Percentiles rank a stretch among this genome's conserved stretches.
Conservation (phyloP, 2,797 vertebrate species). For the Saguinus oedipus region DNA sequence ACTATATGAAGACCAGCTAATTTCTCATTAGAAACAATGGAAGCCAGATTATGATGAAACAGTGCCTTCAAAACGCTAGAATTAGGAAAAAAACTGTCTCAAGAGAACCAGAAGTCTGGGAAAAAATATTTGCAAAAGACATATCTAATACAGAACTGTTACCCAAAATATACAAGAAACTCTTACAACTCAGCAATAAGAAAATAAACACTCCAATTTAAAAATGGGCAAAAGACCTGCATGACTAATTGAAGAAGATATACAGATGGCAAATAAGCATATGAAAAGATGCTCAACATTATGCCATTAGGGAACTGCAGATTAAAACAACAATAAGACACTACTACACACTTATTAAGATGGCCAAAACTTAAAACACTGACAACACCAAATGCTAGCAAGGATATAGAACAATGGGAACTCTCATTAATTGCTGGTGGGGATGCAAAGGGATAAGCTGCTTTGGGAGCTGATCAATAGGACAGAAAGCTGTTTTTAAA, state of each 20-base stretch:
- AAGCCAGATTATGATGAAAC: background rate
- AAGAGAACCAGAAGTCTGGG: background rate
- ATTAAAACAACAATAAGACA: background rate
- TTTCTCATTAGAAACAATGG: background rate
- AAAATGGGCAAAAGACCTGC: background rate
- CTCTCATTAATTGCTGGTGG: background rate
- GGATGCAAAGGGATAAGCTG: background rate
- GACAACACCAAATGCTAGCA: background rate
- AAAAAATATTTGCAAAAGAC: background rate
- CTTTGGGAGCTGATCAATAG: background rate
- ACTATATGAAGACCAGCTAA: background rate
- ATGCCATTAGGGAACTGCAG: background rate
- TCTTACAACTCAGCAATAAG: background rate
- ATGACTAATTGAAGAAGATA: background rate
- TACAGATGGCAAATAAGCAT: background rate
- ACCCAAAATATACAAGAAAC: background rate
- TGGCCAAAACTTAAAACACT: background rate
- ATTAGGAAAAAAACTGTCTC: background rate
- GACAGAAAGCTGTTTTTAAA: background rate
- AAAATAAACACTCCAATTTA: background rate
- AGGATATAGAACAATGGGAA: background rate
- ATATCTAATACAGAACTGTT: background rate
- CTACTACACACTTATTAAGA: background rate
- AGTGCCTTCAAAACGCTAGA: background rate
- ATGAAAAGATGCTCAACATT: background rate